Evolutionary conservation across 2,888 invertebrate species (phyloP).

Genomic region (Hartigia nigra): DNA sequence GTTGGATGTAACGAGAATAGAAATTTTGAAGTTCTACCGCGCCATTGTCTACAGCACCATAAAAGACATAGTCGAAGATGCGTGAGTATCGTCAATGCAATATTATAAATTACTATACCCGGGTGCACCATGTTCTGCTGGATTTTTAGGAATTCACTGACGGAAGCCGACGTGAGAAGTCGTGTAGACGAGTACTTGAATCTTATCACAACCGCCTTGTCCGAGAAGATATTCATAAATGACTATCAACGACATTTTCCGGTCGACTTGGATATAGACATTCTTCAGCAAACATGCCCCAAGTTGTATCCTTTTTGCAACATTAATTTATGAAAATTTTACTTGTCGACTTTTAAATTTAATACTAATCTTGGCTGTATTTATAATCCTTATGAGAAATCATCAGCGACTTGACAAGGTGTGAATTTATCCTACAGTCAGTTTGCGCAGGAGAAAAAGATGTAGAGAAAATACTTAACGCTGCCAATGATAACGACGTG

Average conservation of each 20-base stretch:
- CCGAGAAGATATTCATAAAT: constrained; percentile 71
- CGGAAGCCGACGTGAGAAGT: constrained; percentile 48
- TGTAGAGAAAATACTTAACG: constrained; percentile 3
- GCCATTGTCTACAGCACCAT: constrained; percentile 62
- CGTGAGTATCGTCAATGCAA: constrained; percentile 52
- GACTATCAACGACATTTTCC: constrained; percentile 79
- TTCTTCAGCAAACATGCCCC: constrained; percentile 72
- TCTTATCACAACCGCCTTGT: constrained; percentile 67
- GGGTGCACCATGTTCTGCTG: not conserved
- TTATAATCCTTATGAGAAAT: constrained; percentile 36
- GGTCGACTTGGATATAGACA: constrained; percentile 75
- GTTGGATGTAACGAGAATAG: constrained; percentile 68
- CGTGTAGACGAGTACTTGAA: constrained; percentile 64
- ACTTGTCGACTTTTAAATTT: not conserved
- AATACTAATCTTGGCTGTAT: not conserved
- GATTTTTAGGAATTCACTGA: constrained; percentile 39
- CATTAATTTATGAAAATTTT: not conserved
- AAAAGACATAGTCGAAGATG: constrained; percentile 54
- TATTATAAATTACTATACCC: not conserved
- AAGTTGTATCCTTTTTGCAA: constrained; percentile 76
- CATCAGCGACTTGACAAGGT: constrained; percentile 70
- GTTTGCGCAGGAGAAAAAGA: constrained; percentile 68
- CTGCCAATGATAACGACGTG: not conserved
- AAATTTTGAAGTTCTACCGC: constrained; percentile 66
- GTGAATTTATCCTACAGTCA: constrained; percentile 69